phyloP scores from a whole-genome alignment of 2,888 invertebrate genomes.

The Trissolcus japonicus region DNA sequence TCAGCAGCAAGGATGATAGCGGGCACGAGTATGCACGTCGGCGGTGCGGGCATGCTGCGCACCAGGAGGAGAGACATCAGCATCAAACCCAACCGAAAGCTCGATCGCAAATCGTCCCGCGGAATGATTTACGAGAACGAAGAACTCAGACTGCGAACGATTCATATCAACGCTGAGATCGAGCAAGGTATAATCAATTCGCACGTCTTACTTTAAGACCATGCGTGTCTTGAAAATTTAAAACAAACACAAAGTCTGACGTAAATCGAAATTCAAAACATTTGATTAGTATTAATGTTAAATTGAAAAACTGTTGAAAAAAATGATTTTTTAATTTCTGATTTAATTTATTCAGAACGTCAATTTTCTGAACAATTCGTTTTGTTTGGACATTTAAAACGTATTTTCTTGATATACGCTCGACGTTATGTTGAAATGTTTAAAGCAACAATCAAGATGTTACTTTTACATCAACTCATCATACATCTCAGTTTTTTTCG shows the following conservation, averaged over 20 bases:
- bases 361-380: conserved; percentile 15
- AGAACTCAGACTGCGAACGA: conserved; percentile 90
- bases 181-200: conserved; percentile 83
- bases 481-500: conserved; percentile 26
- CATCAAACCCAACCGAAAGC: conserved; percentile 91
- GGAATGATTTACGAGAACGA: conserved; percentile 97
- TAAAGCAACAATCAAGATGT: conserved; percentile 31
- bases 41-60: conserved; percentile 83
- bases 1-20: conserved; percentile 67
- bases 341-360: neutral
- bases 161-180: conserved; percentile 94
- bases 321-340: no score
- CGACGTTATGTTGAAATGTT: conserved; percentile 14
- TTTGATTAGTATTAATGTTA: no score
- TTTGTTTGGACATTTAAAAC: conserved; percentile 11
- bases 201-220: no score
- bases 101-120: conserved; percentile 93
- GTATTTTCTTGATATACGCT: conserved; percentile 11
- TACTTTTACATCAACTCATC: conserved; percentile 22
- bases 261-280: no score
- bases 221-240: no score
- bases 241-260: no score
- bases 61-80: conserved; percentile 91
- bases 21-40: conserved; percentile 66
- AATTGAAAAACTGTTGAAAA: no score